phyloP scores from a whole-genome alignment of 2,888 invertebrate genomes.

The Oscheius onirici region DNA sequence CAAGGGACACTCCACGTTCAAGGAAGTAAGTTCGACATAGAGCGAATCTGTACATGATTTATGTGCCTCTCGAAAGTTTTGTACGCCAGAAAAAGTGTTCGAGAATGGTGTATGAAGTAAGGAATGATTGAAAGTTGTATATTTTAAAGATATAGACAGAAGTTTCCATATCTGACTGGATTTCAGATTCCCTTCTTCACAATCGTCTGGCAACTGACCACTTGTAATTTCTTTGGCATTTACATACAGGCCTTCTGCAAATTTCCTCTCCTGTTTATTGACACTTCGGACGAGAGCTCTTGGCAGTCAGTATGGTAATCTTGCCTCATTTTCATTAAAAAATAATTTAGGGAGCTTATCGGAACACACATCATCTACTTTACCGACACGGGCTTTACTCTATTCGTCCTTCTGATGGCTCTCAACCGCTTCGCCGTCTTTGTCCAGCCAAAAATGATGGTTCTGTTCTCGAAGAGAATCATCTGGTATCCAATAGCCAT shows the following conservation, averaged over 20 bases:
- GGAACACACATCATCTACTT: constrained; percentile 13
- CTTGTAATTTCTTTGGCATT: constrained; percentile 16
- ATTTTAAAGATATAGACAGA: background rate
- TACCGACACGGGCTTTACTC: constrained; percentile 16
- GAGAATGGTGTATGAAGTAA: background rate
- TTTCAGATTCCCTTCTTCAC: constrained; percentile 30
- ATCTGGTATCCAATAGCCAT: constrained; percentile 15
- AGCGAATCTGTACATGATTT: no score
- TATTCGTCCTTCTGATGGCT: constrained; percentile 30
- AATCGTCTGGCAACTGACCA: constrained; percentile 19
- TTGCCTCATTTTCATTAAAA: background rate
- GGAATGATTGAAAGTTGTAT: background rate
- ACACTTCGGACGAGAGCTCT: constrained; percentile 7
- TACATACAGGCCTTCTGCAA: constrained; percentile 23
- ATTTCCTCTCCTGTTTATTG: constrained; percentile 19
- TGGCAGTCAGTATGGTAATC: background rate
- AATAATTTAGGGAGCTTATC: constrained; percentile 2
- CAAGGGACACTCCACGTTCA: constrained; percentile 22
- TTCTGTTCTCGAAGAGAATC: constrained; percentile 2
- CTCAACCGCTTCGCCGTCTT: constrained; percentile 32
- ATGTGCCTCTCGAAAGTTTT: background rate
- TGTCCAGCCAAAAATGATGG: constrained; percentile 3
- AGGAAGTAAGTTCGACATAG: constrained; percentile 7
- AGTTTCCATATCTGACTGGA: background rate
- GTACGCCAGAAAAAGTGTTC: background rate